Percentiles rank a stretch among this genome's conserved stretches.
Conservation (phyloP, 53 echinoderm and acorn worm genomes). For the Mesocentrotus franciscanus region DNA sequence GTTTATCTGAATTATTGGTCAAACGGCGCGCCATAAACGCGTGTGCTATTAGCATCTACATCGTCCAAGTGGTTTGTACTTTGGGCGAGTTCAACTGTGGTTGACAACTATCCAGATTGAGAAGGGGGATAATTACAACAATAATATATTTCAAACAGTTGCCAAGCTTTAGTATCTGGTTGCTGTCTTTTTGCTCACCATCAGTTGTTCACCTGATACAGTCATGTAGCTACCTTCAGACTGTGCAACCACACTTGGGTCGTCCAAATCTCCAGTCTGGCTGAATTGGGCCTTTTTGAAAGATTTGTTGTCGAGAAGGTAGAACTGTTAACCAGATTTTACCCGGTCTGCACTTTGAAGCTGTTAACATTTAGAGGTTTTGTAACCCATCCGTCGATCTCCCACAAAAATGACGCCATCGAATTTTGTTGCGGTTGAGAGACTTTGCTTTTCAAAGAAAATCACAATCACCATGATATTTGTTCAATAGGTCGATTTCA, state of each 20-base stretch:
- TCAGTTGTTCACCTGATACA: conserved; percentile 56
- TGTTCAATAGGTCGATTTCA: background rate
- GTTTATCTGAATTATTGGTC: no score
- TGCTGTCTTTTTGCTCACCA: conserved; percentile 28
- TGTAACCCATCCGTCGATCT: background rate
- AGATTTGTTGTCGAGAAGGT: background rate
- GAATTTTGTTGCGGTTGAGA: background rate
- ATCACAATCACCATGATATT: background rate
- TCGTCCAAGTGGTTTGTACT: conserved; percentile 13
- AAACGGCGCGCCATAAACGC: no score
- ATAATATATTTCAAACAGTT: conserved; percentile 29
- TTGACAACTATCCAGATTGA: conserved; percentile 44
- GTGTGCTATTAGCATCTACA: background rate
- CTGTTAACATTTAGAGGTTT: background rate
- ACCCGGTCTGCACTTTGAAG: background rate
- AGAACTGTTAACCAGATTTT: background rate
- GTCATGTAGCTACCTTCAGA: conserved; percentile 5
- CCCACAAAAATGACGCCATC: background rate
- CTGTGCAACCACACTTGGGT: background rate
- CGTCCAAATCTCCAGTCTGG: conserved; percentile 9
- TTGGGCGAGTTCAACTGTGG: conserved; percentile 44
- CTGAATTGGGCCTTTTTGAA: background rate
- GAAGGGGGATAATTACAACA: conserved; percentile 17
- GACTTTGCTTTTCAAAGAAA: background rate
- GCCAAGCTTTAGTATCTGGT: conserved; percentile 36